Evolutionary conservation across 2,888 invertebrate genomes (phyloP).

Genomic region (Cataglyphis rosenhaueri): DNA sequence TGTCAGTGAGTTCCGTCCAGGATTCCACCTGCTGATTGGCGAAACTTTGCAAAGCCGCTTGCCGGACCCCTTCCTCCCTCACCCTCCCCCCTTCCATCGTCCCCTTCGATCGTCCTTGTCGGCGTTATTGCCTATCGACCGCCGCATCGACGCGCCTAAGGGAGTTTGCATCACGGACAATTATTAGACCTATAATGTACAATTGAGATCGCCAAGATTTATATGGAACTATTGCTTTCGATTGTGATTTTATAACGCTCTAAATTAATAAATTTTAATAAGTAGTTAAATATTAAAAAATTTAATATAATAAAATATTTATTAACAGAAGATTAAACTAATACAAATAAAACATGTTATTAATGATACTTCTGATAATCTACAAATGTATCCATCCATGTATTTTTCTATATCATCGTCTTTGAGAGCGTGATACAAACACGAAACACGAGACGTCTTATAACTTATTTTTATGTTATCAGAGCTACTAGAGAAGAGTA

Average conservation of each 20-base stretch:
- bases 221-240: background rate
- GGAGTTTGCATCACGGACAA: conserved; percentile 53
- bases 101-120: conserved; percentile 58
- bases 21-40: conserved; percentile 76
- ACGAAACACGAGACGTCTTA: background rate
- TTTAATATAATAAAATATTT: background rate
- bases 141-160: conserved; percentile 60
- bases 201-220: conserved; percentile 36
- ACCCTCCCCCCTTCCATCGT: too few relatives aligned
- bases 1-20: conserved; percentile 77
- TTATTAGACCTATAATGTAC: conserved; percentile 44
- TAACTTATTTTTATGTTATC: conserved; percentile 4
- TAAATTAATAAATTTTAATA: background rate
- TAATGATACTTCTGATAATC: background rate
- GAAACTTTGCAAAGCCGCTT: conserved; percentile 75
- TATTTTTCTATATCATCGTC: background rate
- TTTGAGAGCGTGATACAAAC: background rate
- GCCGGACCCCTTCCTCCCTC: conserved; percentile 61
- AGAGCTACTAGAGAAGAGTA: conserved; percentile 8
- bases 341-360: background rate
- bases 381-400: background rate
- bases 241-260: background rate
- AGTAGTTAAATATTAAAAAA: background rate
- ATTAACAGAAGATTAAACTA: background rate
- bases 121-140: conserved; percentile 62